Percentiles rank a stretch among this genome's conserved stretches.
Conservation (phyloP, 2,797 vertebrate genomes). For the Clarias platycephalus region DNA sequence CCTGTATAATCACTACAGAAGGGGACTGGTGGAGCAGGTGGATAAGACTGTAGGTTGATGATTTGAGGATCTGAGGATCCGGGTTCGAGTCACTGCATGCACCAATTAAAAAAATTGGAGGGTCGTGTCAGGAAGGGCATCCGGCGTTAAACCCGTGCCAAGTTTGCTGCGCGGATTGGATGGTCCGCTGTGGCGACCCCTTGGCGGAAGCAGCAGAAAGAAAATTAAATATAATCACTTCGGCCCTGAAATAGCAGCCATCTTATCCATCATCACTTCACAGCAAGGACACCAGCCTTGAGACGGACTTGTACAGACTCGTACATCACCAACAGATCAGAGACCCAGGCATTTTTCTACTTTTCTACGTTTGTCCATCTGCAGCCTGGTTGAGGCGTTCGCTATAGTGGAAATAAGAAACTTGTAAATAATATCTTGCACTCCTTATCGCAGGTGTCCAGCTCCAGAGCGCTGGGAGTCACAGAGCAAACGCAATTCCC, state of each 20-base stretch:
- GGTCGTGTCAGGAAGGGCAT: no score
- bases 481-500: conserved; percentile 51
- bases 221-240: neutral
- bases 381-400: conserved; percentile 55
- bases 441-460: conserved; percentile 69
- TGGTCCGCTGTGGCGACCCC: no score
- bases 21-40: no score
- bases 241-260: neutral
- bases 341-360: neutral
- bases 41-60: no score
- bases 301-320: neutral
- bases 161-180: no score
- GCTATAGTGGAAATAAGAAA: conserved; percentile 63
- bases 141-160: no score
- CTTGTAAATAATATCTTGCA: conserved; percentile 61
- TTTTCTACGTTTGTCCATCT: conserved; percentile 55
- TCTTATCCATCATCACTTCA: neutral
- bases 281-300: neutral
- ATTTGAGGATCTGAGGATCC: no score
- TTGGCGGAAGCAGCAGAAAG: no score
- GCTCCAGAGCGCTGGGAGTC: conserved; percentile 62
- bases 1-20: no score
- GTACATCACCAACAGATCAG: neutral
- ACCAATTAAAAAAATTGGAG: no score
- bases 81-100: no score